These are phyloP conservation scores for Papio anubis DNA, from an alignment of 2,113 vertebrate species.

Conservation along the genomic window DNA sequence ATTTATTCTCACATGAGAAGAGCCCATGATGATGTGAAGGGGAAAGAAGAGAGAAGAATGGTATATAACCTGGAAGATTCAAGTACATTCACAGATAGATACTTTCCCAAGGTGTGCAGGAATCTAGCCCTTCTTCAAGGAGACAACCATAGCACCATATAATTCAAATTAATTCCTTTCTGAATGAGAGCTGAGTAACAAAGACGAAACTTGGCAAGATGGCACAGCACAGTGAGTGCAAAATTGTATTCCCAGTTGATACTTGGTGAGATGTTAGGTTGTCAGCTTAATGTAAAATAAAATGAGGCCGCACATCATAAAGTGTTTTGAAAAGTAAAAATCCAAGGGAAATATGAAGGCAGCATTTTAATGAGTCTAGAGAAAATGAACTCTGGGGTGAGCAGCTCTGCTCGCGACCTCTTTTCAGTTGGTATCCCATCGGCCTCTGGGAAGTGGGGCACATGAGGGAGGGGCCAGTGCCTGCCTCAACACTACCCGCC, in stretches of 20 bases:
- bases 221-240: neutral
- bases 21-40: neutral
- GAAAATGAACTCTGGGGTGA: neutral
- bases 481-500: neutral
- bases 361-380: constrained; percentile 11
- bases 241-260: constrained; percentile 49
- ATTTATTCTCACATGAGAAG: neutral
- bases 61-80: neutral
- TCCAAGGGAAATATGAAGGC: constrained; percentile 22
- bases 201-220: constrained; percentile 50
- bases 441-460: neutral
- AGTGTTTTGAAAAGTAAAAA: constrained; percentile 61
- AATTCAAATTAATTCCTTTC: constrained; percentile 67
- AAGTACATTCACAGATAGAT: neutral
- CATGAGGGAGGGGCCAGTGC: neutral
- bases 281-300: constrained; percentile 62
- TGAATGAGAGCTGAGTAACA: constrained; percentile 54
- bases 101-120: neutral
- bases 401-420: neutral
- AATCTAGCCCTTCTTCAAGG: constrained; percentile 1
- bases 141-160: neutral
- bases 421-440: neutral
- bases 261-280: constrained; percentile 33
- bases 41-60: neutral
- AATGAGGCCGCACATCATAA: neutral